These are phyloP conservation scores for Temnothorax nylanderi DNA, from an alignment of 1,140 invertebrate genomes.

Conservation along the genomic window DNA sequence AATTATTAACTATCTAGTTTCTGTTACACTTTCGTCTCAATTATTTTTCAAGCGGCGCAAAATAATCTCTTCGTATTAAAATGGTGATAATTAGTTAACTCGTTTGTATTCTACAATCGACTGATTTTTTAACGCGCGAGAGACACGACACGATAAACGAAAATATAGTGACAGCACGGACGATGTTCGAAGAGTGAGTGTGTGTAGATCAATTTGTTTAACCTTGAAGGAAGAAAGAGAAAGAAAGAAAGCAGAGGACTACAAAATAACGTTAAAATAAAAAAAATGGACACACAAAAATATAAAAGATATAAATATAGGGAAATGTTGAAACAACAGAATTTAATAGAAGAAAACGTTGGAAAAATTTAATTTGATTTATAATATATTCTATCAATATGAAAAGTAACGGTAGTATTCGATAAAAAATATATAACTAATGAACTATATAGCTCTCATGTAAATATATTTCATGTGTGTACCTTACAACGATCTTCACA, in stretches of 20 bases:
- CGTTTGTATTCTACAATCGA: neutral
- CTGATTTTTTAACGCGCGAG: neutral
- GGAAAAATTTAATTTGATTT: neutral
- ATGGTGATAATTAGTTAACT: neutral
- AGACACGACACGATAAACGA: neutral
- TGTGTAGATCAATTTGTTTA: neutral
- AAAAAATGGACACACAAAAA: neutral
- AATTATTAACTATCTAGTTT: neutral
- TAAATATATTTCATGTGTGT: neutral
- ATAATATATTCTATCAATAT: neutral
- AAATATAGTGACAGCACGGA: neutral
- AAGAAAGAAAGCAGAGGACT: neutral
- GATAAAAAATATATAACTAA: neutral
- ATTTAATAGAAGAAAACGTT: conserved; percentile 1
- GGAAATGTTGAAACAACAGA: neutral
- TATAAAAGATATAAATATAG: neutral
- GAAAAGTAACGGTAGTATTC: neutral
- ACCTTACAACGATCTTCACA: neutral
- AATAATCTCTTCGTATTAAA: neutral
- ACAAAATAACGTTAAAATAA: neutral
- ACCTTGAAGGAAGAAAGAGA: neutral
- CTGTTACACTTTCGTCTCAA: neutral
- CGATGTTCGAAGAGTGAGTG: neutral
- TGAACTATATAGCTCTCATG: neutral
- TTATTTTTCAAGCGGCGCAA: neutral